phyloP scores from a whole-genome alignment of 1,140 invertebrate species.

The Riptortus pedestris region DNA sequence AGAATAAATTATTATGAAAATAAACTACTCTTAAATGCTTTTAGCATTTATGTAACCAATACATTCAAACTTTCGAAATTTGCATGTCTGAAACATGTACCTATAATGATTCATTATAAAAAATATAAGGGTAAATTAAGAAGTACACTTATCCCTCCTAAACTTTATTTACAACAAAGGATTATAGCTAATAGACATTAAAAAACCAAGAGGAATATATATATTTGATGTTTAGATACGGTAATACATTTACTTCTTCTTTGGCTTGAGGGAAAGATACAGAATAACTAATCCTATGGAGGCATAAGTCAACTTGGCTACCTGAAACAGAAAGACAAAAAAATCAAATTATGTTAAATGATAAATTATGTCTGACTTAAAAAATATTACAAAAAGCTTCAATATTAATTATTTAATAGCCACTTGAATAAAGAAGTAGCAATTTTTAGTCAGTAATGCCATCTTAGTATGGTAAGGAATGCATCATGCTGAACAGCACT shows the following conservation, averaged over 20 bases:
- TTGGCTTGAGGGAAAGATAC: conserved; percentile 48
- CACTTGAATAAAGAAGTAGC: neutral
- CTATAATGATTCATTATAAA: no score
- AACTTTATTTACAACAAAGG: neutral
- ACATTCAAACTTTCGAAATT: no score
- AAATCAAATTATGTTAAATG: neutral
- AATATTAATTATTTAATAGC: neutral
- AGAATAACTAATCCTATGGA: conserved; percentile 45
- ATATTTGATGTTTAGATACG: neutral
- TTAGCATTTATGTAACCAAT: no score
- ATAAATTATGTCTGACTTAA: neutral
- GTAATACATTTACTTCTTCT: conserved; percentile 41
- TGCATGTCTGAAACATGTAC: no score
- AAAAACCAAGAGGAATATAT: neutral
- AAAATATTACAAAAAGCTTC: neutral
- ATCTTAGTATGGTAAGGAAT: neutral
- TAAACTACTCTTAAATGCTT: no score
- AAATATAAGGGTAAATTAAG: no score
- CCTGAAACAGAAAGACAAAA: conserved; percentile 37
- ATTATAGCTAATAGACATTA: neutral
- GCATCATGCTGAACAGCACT: no score
- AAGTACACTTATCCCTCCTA: no score
- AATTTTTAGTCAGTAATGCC: neutral
- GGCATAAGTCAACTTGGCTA: conserved; percentile 52
- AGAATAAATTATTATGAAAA: no score